These are phyloP conservation scores for Steinernema hermaphroditum DNA, from an alignment of 2,888 invertebrate species.

Conservation along the genomic window DNA sequence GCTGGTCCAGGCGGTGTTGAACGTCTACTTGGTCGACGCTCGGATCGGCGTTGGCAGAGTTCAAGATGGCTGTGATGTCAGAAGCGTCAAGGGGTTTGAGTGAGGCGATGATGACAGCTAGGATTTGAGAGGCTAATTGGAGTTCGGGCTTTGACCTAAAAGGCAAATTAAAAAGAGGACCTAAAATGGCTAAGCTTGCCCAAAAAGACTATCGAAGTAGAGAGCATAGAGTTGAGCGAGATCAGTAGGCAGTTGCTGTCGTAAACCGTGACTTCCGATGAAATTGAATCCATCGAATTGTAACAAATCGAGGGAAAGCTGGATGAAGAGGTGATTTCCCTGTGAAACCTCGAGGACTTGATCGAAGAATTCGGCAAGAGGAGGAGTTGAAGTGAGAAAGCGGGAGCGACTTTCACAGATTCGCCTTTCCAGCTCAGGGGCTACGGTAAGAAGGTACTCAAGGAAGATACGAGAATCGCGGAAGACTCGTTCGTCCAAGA, in stretches of 20 bases:
- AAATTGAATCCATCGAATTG: slow-evolving; percentile 39
- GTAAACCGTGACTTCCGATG: slow-evolving; percentile 38
- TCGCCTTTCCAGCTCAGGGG: slow-evolving; percentile 40
- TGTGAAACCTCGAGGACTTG: slow-evolving; percentile 81
- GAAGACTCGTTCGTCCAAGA: slow-evolving; percentile 55
- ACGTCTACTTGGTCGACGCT: slow-evolving; percentile 12
- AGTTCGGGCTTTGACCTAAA: slow-evolving; percentile 88
- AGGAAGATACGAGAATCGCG: slow-evolving; percentile 52
- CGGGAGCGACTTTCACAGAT: slow-evolving; percentile 21
- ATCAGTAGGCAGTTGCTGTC: slow-evolving; percentile 38
- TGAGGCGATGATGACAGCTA: slow-evolving; percentile 87
- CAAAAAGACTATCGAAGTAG: slow-evolving; percentile 41
- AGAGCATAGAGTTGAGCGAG: slow-evolving; percentile 43
- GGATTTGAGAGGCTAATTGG: slow-evolving; percentile 80
- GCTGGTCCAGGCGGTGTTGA: slow-evolving; percentile 75
- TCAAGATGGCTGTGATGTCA: slow-evolving; percentile 90
- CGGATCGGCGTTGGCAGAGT: slow-evolving; percentile 74
- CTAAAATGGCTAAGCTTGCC: slow-evolving; percentile 23
- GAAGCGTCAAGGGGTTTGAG: slow-evolving; percentile 76
- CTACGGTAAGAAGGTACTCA: slow-evolving; percentile 47
- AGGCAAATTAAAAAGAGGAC: slow-evolving; percentile 79
- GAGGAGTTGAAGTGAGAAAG: slow-evolving; percentile 8
- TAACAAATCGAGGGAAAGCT: slow-evolving; percentile 79
- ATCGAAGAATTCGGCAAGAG: slow-evolving; percentile 76
- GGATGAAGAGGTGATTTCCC: slow-evolving; percentile 88